These are phyloP conservation scores for Amiota mariae DNA, from an alignment of 2,888 invertebrate species.

Conservation along the genomic window DNA sequence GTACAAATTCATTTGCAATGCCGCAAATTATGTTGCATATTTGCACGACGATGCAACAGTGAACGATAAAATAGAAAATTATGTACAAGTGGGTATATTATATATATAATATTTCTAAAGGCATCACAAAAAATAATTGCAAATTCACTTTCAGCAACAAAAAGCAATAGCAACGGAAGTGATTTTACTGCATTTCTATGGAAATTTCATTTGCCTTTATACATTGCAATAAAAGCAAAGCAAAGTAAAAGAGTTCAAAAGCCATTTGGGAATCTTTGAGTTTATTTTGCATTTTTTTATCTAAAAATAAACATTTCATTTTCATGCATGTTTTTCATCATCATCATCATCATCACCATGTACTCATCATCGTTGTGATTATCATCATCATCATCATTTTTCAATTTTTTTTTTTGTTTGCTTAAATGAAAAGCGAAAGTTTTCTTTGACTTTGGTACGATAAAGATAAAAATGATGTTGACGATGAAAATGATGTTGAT, in stretches of 20 bases:
- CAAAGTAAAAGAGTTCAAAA: not conserved
- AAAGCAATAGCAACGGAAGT: conserved; percentile 12
- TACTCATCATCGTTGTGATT: no score
- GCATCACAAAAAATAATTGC: not conserved
- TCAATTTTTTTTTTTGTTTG: not conserved
- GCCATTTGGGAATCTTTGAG: conserved; percentile 10
- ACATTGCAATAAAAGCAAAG: conserved; percentile 4
- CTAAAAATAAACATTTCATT: conserved; percentile 16
- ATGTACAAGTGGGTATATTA: not conserved
- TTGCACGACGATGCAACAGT: conserved; percentile 4
- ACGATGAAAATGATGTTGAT: not conserved
- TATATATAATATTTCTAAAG: not conserved
- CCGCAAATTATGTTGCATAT: conserved; percentile 11
- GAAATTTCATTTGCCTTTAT: conserved; percentile 1
- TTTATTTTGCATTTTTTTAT: conserved; percentile 12
- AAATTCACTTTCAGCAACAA: not conserved
- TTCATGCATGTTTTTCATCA: conserved; percentile 17
- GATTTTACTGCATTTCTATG: conserved; percentile 23
- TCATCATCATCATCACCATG: not conserved
- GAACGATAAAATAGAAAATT: not conserved
- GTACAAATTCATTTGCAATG: conserved; percentile 18
- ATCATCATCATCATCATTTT: no score
- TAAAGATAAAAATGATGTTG: not conserved
- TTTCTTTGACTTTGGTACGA: conserved; percentile 18
- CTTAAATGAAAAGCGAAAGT: conserved; percentile 29